These are phyloP conservation scores for Vombatus ursinus DNA, from an alignment of 2,113 vertebrate species.

Conservation along the genomic window DNA sequence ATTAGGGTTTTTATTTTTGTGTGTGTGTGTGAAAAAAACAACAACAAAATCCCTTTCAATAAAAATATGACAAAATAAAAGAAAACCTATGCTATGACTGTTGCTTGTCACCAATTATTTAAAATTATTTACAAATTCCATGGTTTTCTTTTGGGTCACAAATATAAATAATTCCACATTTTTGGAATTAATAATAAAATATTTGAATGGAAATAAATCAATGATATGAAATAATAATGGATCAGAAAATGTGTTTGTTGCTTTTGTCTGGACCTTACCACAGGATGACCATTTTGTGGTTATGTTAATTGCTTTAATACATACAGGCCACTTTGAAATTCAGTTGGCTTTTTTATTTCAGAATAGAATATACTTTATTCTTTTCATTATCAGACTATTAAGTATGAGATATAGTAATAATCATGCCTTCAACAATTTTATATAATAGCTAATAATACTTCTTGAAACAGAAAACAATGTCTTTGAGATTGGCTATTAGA, in stretches of 20 bases:
- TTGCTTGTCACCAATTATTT: background rate
- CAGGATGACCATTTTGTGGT: background rate
- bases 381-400: background rate
- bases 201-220: conserved; percentile 45
- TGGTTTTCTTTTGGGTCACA: background rate
- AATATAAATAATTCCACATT: conserved; percentile 34
- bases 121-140: conserved; percentile 50
- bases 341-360: background rate
- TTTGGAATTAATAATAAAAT: conserved; percentile 45
- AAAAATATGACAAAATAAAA: conserved; percentile 55
- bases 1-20: background rate
- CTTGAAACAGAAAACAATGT: conserved; percentile 24
- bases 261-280: background rate
- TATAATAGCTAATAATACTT: conserved; percentile 29
- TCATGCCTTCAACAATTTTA: background rate
- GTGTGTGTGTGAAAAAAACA: conserved; percentile 8
- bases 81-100: conserved; percentile 47
- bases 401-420: too few species aligned
- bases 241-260: background rate
- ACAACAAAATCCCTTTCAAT: conserved; percentile 41
- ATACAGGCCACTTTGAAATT: background rate
- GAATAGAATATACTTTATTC: background rate
- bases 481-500: conserved; percentile 52
- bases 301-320: background rate
- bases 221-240: background rate